Conservation (phyloP, 1,140 invertebrate species). For the Pristionchus pacificus region DNA sequence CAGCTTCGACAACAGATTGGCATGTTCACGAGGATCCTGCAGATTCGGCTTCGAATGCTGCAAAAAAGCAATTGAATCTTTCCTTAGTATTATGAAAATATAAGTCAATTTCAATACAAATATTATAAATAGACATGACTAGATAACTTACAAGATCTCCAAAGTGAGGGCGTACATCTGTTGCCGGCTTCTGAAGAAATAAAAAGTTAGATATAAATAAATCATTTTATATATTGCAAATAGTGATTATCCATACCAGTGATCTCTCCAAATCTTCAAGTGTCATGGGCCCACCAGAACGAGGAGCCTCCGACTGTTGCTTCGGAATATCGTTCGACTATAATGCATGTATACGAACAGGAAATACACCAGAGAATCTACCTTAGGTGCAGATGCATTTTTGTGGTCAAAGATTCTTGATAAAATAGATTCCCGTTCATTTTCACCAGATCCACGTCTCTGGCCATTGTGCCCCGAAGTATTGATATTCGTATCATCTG, state of each 20-base stretch:
- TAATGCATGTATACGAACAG: too few species aligned
- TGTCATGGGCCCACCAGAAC: neutral
- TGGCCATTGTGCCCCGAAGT: too few species aligned
- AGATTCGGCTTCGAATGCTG: constrained; percentile 17
- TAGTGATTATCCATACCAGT: too few species aligned
- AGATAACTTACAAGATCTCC: constrained; percentile 1
- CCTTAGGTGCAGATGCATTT: too few species aligned
- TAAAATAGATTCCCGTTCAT: too few species aligned
- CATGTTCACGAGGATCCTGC: constrained; percentile 23
- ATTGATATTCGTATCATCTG: too few species aligned
- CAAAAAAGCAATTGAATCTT: neutral
- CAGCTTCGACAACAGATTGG: constrained; percentile 15
- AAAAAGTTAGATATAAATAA: neutral
- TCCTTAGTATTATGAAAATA: constrained; percentile 12
- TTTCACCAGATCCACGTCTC: too few species aligned
- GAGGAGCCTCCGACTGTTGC: too few species aligned
- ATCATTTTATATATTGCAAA: neutral
- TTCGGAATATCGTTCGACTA: too few species aligned
- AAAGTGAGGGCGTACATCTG: neutral
- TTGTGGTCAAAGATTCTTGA: too few species aligned
- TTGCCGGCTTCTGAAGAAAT: neutral
- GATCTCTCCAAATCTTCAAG: neutral
- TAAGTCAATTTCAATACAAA: neutral
- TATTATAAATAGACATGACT: neutral
- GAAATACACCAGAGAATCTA: too few species aligned